A percentile compares a stretch with the other conserved stretches of the same genome.
These are phyloP conservation scores for Pristionchus maxplancki DNA, from an alignment of 2,888 invertebrate species.

Conservation along the genomic window DNA sequence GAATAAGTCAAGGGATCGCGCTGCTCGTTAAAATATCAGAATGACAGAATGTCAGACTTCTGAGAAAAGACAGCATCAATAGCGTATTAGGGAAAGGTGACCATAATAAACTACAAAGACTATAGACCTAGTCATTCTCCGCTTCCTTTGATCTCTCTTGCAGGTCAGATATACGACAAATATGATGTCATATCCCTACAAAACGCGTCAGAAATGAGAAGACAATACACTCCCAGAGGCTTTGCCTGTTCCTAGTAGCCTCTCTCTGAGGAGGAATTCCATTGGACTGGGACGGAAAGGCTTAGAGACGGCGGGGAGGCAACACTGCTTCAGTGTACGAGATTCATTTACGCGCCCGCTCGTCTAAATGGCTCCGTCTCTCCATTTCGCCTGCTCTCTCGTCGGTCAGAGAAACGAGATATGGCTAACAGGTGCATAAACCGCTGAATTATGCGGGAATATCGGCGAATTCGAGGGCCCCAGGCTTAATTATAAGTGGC, in stretches of 20 bases:
- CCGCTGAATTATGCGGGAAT: not conserved
- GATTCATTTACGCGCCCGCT: not conserved
- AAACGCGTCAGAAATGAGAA: too few relatives aligned
- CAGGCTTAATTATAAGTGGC: not conserved
- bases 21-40: not conserved
- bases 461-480: not conserved
- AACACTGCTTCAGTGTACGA: not conserved
- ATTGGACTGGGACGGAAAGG: not conserved
- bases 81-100: not conserved
- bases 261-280: not conserved
- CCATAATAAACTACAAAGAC: not conserved
- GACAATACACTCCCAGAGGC: too few relatives aligned
- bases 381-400: not conserved
- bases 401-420: not conserved
- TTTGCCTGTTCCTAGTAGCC: not conserved
- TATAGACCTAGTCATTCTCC: too few relatives aligned
- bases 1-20: not conserved
- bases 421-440: not conserved
- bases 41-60: not conserved
- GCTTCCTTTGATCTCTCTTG: too few relatives aligned
- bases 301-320: too few relatives aligned
- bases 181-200: too few relatives aligned
- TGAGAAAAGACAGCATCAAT: not conserved
- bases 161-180: too few relatives aligned
- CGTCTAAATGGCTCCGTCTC: not conserved